Evolutionary conservation across 1,140 invertebrate genomes (phyloP).

Genomic region (Pissodes strobi): DNA sequence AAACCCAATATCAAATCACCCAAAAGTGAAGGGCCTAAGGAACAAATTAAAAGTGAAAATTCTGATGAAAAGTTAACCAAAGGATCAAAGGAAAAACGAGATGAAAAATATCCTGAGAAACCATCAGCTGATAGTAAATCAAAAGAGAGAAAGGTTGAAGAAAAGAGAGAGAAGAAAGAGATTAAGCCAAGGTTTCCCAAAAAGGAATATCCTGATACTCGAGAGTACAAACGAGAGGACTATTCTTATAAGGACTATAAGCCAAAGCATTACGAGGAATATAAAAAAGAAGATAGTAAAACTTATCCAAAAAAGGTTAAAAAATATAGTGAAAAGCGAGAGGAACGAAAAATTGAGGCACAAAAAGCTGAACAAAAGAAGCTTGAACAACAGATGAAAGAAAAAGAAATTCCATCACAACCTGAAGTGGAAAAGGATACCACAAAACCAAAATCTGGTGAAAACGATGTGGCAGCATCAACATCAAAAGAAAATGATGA

Average conservation of each 20-base stretch:
- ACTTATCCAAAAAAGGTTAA: constrained; percentile 49
- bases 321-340: constrained; percentile 55
- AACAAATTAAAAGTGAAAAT: constrained; percentile 26
- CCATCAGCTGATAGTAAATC: constrained; percentile 30
- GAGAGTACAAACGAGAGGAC: constrained; percentile 42
- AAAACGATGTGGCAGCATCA: constrained; percentile 14
- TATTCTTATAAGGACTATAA: constrained; percentile 38
- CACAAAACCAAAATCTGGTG: constrained; percentile 10
- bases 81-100: constrained; percentile 27
- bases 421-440: not conserved
- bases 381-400: constrained; percentile 27
- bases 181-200: constrained; percentile 41
- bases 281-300: constrained; percentile 43
- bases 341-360: constrained; percentile 53
- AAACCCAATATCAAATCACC: too few species aligned
- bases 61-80: constrained; percentile 30
- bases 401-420: constrained; percentile 8
- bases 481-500: constrained; percentile 6
- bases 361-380: constrained; percentile 45
- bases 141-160: constrained; percentile 49
- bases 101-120: constrained; percentile 23
- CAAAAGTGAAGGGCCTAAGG: too few species aligned
- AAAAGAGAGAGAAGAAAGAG: constrained; percentile 43
- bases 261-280: constrained; percentile 42
- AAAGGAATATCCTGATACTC: constrained; percentile 42